These are phyloP conservation scores for Ctena decussata DNA, from an alignment of 2,888 invertebrate genomes.

Conservation along the genomic window DNA sequence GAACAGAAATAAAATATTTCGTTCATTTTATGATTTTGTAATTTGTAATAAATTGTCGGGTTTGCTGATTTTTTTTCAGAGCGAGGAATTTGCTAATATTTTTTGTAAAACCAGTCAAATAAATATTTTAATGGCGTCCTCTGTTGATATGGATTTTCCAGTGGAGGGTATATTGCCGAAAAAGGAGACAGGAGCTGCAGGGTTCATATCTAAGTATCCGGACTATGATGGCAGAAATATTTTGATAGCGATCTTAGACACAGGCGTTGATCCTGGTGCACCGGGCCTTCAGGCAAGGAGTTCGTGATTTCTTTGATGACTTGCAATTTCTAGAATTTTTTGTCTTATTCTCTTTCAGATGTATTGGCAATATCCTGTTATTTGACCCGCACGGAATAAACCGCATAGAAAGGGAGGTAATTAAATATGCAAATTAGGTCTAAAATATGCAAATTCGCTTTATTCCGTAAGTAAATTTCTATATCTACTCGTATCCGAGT, in stretches of 20 bases:
- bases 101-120: background rate
- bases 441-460: too few species aligned
- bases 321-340: too few species aligned
- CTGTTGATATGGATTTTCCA: constrained; percentile 83
- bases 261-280: constrained; percentile 98
- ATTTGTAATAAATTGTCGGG: background rate
- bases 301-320: too few species aligned
- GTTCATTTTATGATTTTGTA: background rate
- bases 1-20: background rate
- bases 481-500: too few species aligned
- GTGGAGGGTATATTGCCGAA: constrained; percentile 90
- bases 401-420: too few species aligned
- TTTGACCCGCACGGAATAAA: too few species aligned
- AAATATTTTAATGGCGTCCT: constrained; percentile 76
- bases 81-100: background rate
- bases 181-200: constrained; percentile 96
- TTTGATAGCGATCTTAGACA: constrained; percentile 98
- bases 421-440: too few species aligned
- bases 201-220: constrained; percentile 95
- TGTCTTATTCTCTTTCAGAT: too few species aligned
- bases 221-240: constrained; percentile 96
- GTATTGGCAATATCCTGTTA: too few species aligned
- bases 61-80: background rate
- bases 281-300: constrained; percentile 95
- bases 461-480: too few species aligned